Evolutionary conservation across 2,797 vertebrate species (phyloP).

Genomic region (Adrianichthys oophorus): DNA sequence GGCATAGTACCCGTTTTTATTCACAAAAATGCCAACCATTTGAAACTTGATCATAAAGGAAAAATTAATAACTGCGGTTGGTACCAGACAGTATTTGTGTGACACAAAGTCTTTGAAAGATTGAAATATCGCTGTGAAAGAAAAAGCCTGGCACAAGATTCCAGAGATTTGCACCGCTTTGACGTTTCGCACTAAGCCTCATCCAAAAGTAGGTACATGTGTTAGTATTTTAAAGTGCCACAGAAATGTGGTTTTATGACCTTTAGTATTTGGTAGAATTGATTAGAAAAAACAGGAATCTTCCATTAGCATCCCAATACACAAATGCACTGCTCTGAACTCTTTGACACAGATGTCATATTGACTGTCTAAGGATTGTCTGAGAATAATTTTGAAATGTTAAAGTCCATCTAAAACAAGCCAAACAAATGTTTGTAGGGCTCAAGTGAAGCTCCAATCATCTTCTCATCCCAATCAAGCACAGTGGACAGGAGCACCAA

Average conservation of each 20-base stretch:
- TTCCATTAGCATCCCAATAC: conserved; percentile 58
- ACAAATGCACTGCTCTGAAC: conserved; percentile 67
- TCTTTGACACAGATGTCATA: conserved; percentile 66
- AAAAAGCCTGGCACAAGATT: too few species aligned
- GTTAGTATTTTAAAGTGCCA: not conserved
- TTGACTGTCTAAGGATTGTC: conserved; percentile 47
- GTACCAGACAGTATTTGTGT: too few species aligned
- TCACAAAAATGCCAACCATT: too few species aligned
- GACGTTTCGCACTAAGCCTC: too few species aligned
- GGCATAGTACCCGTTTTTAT: too few species aligned
- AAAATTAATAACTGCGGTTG: too few species aligned
- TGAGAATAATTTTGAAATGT: conserved; percentile 52
- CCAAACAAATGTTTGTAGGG: conserved; percentile 34
- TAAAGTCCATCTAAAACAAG: conserved; percentile 39
- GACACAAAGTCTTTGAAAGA: too few species aligned
- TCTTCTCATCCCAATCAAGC: conserved; percentile 58
- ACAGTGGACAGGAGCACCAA: conserved; percentile 57
- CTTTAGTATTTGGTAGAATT: conserved; percentile 62
- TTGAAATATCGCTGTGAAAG: too few species aligned
- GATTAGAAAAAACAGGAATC: conserved; percentile 56
- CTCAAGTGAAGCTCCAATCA: conserved; percentile 52
- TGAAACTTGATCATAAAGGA: too few species aligned
- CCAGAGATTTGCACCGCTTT: too few species aligned
- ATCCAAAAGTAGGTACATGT: too few species aligned
- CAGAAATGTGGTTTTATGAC: not conserved